Percentiles rank a stretch among this genome's conserved stretches.
phyloP scores from a whole-genome alignment of 1,140 invertebrate genomes.

The Globodera ellingtonae region DNA sequence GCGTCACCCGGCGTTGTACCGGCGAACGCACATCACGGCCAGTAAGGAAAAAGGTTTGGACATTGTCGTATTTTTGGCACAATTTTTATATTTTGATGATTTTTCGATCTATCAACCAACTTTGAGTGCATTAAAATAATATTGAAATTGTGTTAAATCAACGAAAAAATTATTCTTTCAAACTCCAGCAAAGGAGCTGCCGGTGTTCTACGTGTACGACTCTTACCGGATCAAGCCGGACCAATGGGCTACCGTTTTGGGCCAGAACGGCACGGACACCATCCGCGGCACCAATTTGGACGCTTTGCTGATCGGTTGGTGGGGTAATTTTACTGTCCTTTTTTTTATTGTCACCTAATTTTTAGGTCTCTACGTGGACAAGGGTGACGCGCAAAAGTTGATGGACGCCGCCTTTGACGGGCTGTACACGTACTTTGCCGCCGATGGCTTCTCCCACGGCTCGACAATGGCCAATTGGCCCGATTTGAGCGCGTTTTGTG shows the following conservation, averaged over 20 bases:
- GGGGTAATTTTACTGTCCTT: neutral
- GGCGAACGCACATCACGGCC: constrained; percentile 35
- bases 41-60: too few relatives aligned
- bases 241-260: constrained; percentile 66
- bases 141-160: too few relatives aligned
- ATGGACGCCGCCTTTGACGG: constrained; percentile 68
- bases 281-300: constrained; percentile 67
- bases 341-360: too few relatives aligned
- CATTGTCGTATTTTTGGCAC: too few relatives aligned
- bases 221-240: constrained; percentile 64
- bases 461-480: constrained; percentile 67
- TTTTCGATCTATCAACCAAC: too few relatives aligned
- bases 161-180: too few relatives aligned
- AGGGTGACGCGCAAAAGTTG: constrained; percentile 62
- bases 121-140: too few relatives aligned
- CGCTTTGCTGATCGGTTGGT: constrained; percentile 66
- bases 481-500: constrained; percentile 63
- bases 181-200: constrained; percentile 54
- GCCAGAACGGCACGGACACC: constrained; percentile 49
- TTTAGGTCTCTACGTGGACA: constrained; percentile 66
- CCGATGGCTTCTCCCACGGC: constrained; percentile 68
- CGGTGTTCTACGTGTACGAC: constrained; percentile 69
- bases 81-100: too few relatives aligned
- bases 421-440: constrained; percentile 70
- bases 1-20: constrained; percentile 68